Base-by-base conservation (phyloP, 1,140 invertebrate species). In the Trialeurodes vaporariorum region DNA sequence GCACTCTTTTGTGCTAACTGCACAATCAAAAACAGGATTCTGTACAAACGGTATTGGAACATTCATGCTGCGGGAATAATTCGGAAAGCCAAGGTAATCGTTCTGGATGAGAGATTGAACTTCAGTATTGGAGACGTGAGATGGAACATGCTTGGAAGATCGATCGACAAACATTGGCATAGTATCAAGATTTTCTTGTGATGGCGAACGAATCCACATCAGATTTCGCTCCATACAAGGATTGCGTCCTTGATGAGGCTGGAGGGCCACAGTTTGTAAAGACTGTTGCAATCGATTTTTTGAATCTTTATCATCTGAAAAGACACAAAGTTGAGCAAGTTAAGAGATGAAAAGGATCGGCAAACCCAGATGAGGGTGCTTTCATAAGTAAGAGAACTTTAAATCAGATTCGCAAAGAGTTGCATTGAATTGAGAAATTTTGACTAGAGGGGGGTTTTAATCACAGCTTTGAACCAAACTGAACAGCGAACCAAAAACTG, bases 151-250 rank as follows among this genome's bases (percentile, higher is more conserved):
- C 75, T 87, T 87, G 0, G 82, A 78, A 34, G 86, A 86, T 70
- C 87, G 86, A 71, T 90, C 88, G 63, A 93, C 83, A 0, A 92
- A 79, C 11, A 84, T 77, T 70, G 85, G 84, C 24, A 79, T 80
- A 12, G 83, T 78, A n/a, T 77, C 75, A 59, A 67, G 63, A 22
- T 77, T 74, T 40, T 70, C 68, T 17, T 49, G 34, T 5, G 34
- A 49, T 49, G 34, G 34, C 5, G 34, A 49, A 9, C 34, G 34
- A 17, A 49, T 49, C 34, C 34, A 49, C 72, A 89, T 85, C 11
- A 91, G 81, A 79, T 96, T 96, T 1, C 93, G 80, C 75, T 94
- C 92, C 73, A 92, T 83, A 71, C 91, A 94, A 0, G 92, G 90
- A 81, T 96, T 96, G 13, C 92, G 80, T 2, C 92, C 93, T 76